Conservation (phyloP, 2,888 invertebrate genomes). For the Dryobota labecula region DNA sequence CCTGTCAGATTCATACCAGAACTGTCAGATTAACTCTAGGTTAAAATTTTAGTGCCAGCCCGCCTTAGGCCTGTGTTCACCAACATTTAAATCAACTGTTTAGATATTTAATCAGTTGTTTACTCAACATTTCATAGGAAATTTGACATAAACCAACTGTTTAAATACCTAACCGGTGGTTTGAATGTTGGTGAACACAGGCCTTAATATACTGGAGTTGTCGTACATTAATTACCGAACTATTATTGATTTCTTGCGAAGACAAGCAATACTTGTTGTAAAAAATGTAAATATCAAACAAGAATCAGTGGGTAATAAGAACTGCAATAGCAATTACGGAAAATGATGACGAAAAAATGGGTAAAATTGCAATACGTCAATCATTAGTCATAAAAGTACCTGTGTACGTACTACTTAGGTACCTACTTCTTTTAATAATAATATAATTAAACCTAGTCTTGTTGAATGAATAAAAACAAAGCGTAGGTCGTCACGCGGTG, state of each 20-base stretch:
- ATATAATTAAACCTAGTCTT: constrained; percentile 22
- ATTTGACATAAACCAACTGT: too few species aligned
- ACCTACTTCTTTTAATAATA: constrained; percentile 21
- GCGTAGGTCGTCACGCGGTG: constrained; percentile 35
- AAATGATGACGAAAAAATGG: constrained; percentile 20
- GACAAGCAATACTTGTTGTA: neutral
- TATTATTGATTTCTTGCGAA: neutral
- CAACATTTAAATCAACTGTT: too few species aligned
- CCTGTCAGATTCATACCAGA: too few species aligned
- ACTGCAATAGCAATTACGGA: constrained; percentile 1
- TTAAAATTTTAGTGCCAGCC: too few species aligned
- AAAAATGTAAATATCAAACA: neutral
- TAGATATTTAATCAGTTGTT: too few species aligned
- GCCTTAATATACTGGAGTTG: too few species aligned
- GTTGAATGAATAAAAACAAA: constrained; percentile 44
- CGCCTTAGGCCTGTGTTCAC: too few species aligned
- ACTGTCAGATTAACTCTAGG: too few species aligned
- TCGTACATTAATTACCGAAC: neutral
- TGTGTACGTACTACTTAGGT: constrained; percentile 1
- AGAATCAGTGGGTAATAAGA: neutral
- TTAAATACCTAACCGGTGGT: too few species aligned
- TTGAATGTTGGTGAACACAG: too few species aligned
- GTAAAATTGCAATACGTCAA: constrained; percentile 32
- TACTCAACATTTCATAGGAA: too few species aligned
- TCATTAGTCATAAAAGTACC: constrained; percentile 23